Evolutionary conservation across 2,888 invertebrate species (phyloP).

Genomic region (Tetragonisca angustula): DNA sequence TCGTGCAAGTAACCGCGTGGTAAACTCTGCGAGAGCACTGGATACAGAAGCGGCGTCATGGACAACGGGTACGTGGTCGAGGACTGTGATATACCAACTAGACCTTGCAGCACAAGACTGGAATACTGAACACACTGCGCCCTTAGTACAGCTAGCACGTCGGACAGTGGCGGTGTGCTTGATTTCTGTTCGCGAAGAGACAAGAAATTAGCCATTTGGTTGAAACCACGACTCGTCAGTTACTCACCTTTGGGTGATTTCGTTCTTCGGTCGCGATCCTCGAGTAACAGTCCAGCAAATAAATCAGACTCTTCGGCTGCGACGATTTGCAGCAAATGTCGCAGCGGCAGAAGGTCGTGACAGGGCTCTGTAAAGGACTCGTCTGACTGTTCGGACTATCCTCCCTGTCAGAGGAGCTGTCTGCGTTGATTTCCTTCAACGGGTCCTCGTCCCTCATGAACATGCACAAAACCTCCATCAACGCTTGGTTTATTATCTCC

Average conservation of each 20-base stretch:
- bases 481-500: slow-evolving; percentile 85
- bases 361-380: slow-evolving; percentile 84
- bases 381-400: slow-evolving; percentile 83
- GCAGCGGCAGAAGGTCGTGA: slow-evolving; percentile 71
- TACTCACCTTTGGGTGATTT: slow-evolving; percentile 88
- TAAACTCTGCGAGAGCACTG: slow-evolving; percentile 89
- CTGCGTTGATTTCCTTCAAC: slow-evolving; percentile 85
- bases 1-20: slow-evolving; percentile 91
- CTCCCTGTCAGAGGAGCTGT: slow-evolving; percentile 79
- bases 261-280: slow-evolving; percentile 90
- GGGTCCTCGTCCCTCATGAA: slow-evolving; percentile 86
- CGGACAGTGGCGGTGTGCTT: slow-evolving; percentile 90
- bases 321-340: slow-evolving; percentile 82
- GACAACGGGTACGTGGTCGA: slow-evolving; percentile 68
- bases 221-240: too few relatives aligned
- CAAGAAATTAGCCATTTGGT: neutral
- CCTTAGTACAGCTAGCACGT: slow-evolving; percentile 86
- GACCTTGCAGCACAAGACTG: slow-evolving; percentile 86
- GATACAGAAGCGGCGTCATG: slow-evolving; percentile 88
- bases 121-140: slow-evolving; percentile 87
- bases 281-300: slow-evolving; percentile 88
- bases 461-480: slow-evolving; percentile 88
- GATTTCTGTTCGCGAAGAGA: slow-evolving; percentile 85
- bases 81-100: slow-evolving; percentile 79
- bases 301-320: slow-evolving; percentile 81